phyloP scores from a whole-genome alignment of 2,113 vertebrate species.

The Leuciscus idus region DNA sequence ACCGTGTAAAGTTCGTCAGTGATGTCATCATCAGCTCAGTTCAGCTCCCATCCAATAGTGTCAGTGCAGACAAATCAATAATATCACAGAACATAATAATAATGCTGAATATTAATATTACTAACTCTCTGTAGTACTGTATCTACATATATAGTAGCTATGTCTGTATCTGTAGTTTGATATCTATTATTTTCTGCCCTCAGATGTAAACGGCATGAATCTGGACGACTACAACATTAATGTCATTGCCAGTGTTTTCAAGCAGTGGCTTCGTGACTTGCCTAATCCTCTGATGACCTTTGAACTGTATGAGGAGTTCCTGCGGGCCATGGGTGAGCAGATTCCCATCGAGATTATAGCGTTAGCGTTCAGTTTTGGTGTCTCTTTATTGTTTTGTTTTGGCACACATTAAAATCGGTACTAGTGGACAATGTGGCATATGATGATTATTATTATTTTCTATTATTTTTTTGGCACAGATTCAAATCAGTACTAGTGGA shows the following conservation, averaged over 20 bases:
- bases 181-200: slow-evolving; percentile 8
- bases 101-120: no score
- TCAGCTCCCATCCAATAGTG: no score
- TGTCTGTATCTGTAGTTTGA: background rate
- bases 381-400: background rate
- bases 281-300: slow-evolving; percentile 98
- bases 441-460: no score
- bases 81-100: no score
- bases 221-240: slow-evolving; percentile 98
- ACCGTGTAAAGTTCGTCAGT: no score
- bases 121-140: background rate
- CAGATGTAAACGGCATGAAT: slow-evolving; percentile 90
- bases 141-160: background rate
- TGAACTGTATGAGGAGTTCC: slow-evolving; percentile 96
- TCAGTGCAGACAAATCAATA: no score
- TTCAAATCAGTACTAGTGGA: background rate
- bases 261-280: slow-evolving; percentile 97
- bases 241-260: slow-evolving; percentile 96
- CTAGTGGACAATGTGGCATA: background rate
- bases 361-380: background rate
- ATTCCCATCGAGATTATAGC: background rate
- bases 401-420: background rate
- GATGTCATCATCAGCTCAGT: no score
- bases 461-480: no score
- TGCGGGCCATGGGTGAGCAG: slow-evolving; percentile 90